Percentiles rank a stretch among this genome's conserved stretches.
These are phyloP conservation scores for Acleris sparsana DNA, from an alignment of 2,888 invertebrate genomes.

Conservation along the genomic window DNA sequence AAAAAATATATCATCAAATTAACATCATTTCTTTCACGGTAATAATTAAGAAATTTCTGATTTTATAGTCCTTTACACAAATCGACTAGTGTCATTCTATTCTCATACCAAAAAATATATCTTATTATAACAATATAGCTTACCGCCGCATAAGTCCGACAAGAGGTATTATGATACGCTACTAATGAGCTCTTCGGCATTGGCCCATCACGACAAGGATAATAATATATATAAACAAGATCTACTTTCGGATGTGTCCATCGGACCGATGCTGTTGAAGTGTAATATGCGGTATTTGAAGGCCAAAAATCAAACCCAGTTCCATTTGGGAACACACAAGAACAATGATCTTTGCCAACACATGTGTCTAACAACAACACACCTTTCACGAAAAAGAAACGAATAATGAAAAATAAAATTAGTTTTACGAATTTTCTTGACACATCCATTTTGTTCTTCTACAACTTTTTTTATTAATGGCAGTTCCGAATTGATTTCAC, in stretches of 20 bases:
- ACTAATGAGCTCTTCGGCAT: constrained; percentile 42
- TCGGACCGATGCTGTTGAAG: constrained; percentile 45
- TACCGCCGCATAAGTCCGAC: constrained; percentile 59
- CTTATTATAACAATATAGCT: constrained; percentile 43
- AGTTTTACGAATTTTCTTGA: constrained; percentile 41
- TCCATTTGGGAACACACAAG: constrained; percentile 75
- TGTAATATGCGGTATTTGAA: constrained; percentile 54
- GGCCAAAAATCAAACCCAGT: constrained; percentile 75
- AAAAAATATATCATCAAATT: no score
- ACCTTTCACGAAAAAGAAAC: constrained; percentile 43
- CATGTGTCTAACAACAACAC: constrained; percentile 67
- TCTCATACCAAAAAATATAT: constrained; percentile 17
- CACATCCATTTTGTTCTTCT: constrained; percentile 47
- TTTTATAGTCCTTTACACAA: background rate
- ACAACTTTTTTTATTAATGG: no score
- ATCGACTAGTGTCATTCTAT: constrained; percentile 1
- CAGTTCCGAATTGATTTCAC: no score
- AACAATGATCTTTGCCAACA: constrained; percentile 64
- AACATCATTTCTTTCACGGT: no score
- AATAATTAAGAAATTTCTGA: no score
- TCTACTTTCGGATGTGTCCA: constrained; percentile 50
- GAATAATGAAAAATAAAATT: constrained; percentile 45
- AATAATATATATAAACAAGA: constrained; percentile 67
- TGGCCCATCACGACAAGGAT: constrained; percentile 68
- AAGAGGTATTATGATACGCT: constrained; percentile 46